These are phyloP conservation scores for Montipora sp. DNA, from an alignment of 64 coral and sea anemone genomes.

Conservation along the genomic window DNA sequence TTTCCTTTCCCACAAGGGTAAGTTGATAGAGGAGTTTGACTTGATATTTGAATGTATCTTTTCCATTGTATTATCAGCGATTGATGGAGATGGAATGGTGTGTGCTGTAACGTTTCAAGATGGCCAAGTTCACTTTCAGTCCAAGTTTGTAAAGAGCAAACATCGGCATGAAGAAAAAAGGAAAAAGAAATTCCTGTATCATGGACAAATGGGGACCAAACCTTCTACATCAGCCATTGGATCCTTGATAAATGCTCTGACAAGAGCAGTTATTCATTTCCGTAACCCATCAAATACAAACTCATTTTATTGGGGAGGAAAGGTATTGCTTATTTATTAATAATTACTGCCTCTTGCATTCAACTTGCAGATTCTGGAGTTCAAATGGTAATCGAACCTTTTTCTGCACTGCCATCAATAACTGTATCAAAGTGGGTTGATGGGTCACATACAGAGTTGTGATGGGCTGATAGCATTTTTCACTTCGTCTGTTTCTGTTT, in stretches of 20 bases:
- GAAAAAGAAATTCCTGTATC: slow-evolving; percentile 67
- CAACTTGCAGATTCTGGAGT: too few relatives aligned
- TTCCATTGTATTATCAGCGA: slow-evolving; percentile 42
- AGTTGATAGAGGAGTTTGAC: too few relatives aligned
- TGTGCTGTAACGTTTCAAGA: slow-evolving; percentile 87
- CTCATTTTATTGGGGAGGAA: slow-evolving; percentile 73
- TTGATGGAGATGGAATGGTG: slow-evolving; percentile 96
- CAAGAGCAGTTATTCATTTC: slow-evolving; percentile 56
- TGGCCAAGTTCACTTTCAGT: slow-evolving; percentile 82
- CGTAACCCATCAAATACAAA: slow-evolving; percentile 94
- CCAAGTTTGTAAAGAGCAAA: slow-evolving; percentile 84
- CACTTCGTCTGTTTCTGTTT: too few relatives aligned
- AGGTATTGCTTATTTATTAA: background rate
- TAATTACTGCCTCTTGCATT: too few relatives aligned
- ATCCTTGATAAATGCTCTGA: slow-evolving; percentile 21
- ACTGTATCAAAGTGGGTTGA: too few relatives aligned
- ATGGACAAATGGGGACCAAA: slow-evolving; percentile 83
- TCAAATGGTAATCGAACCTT: too few relatives aligned
- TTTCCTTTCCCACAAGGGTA: background rate
- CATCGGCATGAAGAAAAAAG: slow-evolving; percentile 65
- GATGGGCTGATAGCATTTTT: too few relatives aligned
- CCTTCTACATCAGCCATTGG: slow-evolving; percentile 4
- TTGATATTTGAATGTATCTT: background rate
- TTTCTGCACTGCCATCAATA: too few relatives aligned
- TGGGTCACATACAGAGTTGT: too few relatives aligned